Conservation (phyloP, 2,888 invertebrate genomes). For the Drosophila niveifrons region DNA sequence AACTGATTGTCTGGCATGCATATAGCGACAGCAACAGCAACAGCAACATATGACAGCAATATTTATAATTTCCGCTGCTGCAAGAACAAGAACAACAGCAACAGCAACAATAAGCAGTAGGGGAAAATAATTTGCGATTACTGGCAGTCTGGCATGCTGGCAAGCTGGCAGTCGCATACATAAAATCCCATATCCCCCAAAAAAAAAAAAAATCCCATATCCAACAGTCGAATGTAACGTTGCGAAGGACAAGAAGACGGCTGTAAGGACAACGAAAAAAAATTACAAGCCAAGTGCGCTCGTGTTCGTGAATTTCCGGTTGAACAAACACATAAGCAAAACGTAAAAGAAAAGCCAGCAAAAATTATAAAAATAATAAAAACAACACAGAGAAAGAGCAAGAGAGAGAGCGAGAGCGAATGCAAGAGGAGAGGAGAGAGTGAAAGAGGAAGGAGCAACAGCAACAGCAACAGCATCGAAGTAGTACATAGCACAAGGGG, state of each 20-base stretch:
- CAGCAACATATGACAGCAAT: conserved; percentile 69
- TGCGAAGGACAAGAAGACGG: conserved; percentile 68
- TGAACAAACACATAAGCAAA: conserved; percentile 82
- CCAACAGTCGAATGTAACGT: conserved; percentile 59
- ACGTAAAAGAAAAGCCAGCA: conserved; percentile 62
- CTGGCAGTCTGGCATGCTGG: conserved; percentile 49
- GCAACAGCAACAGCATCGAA: conserved; percentile 48
- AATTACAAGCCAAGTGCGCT: conserved; percentile 77
- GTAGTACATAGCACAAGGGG: conserved; percentile 37
- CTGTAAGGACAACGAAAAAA: conserved; percentile 49
- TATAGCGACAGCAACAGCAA: conserved; percentile 54
- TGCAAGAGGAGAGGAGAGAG: background rate
- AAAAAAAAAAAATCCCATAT: conserved; percentile 26
- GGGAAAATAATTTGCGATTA: conserved; percentile 74
- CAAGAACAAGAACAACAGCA: conserved; percentile 59
- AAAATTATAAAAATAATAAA: conserved; percentile 66
- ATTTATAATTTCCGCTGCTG: conserved; percentile 78
- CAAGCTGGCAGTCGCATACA: conserved; percentile 29
- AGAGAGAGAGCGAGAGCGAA: too few relatives aligned
- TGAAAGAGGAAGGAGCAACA: background rate
- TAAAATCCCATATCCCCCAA: conserved; percentile 41
- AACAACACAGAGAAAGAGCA: conserved; percentile 46
- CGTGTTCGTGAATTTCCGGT: conserved; percentile 82
- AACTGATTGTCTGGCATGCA: conserved; percentile 62
- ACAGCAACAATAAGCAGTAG: conserved; percentile 39